These are phyloP conservation scores for Tubulanus polymorphus DNA, from an alignment of 2,888 invertebrate genomes.

Conservation along the genomic window DNA sequence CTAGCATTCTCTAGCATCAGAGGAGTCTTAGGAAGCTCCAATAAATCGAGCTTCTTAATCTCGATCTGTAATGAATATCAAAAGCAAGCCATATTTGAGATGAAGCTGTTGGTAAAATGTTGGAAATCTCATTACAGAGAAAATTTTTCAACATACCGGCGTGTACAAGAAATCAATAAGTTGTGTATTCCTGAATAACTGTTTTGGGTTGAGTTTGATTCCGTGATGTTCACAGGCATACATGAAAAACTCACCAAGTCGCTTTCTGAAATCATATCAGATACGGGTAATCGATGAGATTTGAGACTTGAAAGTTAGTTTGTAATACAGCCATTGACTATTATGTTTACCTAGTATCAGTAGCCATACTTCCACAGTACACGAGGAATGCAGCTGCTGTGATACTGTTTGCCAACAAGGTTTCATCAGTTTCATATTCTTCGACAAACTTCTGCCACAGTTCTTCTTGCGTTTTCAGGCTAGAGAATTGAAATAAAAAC, in stretches of 20 bases:
- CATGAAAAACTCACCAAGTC: conserved; percentile 49
- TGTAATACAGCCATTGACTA: background rate
- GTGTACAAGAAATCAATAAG: conserved; percentile 46
- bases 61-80: conserved; percentile 29
- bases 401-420: conserved; percentile 49
- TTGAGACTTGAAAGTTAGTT: background rate
- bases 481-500: conserved; percentile 19
- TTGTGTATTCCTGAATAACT: conserved; percentile 42
- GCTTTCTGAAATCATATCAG: conserved; percentile 26
- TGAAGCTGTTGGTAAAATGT: background rate
- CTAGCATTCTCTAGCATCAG: conserved; percentile 51
- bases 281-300: background rate
- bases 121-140: background rate
- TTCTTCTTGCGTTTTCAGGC: conserved; percentile 45
- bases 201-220: conserved; percentile 37
- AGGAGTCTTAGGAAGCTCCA: conserved; percentile 38
- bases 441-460: conserved; percentile 47
- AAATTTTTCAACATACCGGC: conserved; percentile 26
- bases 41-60: conserved; percentile 40
- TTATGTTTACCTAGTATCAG: conserved; percentile 38
- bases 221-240: conserved; percentile 49
- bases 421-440: conserved; percentile 44
- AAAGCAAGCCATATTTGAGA: background rate
- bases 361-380: conserved; percentile 47
- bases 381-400: conserved; percentile 49